Conservation (phyloP, 2,888 invertebrate species). For the Dyspetes luteomarginatus region DNA sequence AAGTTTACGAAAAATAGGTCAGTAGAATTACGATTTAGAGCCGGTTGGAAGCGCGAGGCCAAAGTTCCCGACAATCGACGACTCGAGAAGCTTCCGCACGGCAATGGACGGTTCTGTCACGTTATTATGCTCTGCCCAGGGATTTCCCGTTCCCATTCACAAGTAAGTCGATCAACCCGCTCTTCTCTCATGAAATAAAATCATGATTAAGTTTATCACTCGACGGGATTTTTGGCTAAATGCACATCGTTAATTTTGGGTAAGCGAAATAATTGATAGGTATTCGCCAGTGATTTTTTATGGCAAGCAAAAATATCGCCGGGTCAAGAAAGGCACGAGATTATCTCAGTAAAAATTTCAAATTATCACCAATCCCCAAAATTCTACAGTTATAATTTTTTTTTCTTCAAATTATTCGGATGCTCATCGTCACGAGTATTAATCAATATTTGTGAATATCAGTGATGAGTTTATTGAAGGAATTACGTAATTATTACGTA, state of each 20-base stretch:
- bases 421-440: no score
- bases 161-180: slow-evolving; percentile 82
- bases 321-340: slow-evolving; percentile 16
- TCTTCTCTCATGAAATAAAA: slow-evolving; percentile 50
- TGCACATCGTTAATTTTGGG: slow-evolving; percentile 18
- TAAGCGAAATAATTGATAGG: slow-evolving; percentile 37
- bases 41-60: slow-evolving; percentile 86
- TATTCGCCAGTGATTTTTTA: slow-evolving; percentile 9
- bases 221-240: slow-evolving; percentile 17
- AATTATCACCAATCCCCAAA: no score
- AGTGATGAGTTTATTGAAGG: no score
- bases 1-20: slow-evolving; percentile 24
- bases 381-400: no score
- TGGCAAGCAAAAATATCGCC: neutral
- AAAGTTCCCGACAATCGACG: slow-evolving; percentile 84
- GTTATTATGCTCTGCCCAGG: slow-evolving; percentile 89
- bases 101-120: slow-evolving; percentile 83
- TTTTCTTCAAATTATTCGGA: no score
- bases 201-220: neutral
- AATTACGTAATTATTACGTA: neutral
- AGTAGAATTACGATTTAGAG: slow-evolving; percentile 79
- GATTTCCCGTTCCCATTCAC: slow-evolving; percentile 86
- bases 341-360: neutral
- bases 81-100: slow-evolving; percentile 78
- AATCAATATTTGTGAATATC: no score